Evolutionary conservation across 2,113 vertebrate genomes (phyloP).

Genomic region (Cacatua alba): DNA sequence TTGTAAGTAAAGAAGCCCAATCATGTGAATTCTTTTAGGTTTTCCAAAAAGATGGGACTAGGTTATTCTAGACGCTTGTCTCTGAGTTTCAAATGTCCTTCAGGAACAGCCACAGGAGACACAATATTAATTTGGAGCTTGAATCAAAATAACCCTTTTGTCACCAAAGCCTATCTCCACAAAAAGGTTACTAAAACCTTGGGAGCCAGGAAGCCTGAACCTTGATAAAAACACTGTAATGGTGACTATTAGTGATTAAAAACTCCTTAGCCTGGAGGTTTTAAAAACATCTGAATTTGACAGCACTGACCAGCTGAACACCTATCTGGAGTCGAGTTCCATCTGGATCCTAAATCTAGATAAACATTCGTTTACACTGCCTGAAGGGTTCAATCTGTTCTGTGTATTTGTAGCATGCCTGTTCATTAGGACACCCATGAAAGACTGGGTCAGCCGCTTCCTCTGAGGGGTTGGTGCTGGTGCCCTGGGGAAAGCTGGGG

Average conservation of each 20-base stretch:
- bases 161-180: not conserved
- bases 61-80: not conserved
- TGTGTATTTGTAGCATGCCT: not conserved
- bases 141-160: not conserved
- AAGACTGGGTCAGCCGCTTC: not conserved
- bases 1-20: not conserved
- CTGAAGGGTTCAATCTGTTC: slow-evolving; percentile 24
- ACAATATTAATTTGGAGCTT: not conserved
- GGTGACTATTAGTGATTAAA: not conserved
- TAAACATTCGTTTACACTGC: not conserved
- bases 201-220: not conserved
- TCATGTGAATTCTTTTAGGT: not conserved
- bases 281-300: not conserved
- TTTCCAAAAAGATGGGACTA: not conserved
- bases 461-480: not conserved
- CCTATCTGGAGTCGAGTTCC: not conserved
- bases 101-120: not conserved
- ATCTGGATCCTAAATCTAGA: not conserved
- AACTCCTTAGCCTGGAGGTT: not conserved
- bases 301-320: not conserved
- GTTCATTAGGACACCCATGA: not conserved
- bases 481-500: not conserved
- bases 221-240: not conserved
- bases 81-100: not conserved
- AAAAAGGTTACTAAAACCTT: not conserved